Evolutionary conservation across 2,888 invertebrate genomes (phyloP).

Genomic region (Toxonevra muliebris): DNA sequence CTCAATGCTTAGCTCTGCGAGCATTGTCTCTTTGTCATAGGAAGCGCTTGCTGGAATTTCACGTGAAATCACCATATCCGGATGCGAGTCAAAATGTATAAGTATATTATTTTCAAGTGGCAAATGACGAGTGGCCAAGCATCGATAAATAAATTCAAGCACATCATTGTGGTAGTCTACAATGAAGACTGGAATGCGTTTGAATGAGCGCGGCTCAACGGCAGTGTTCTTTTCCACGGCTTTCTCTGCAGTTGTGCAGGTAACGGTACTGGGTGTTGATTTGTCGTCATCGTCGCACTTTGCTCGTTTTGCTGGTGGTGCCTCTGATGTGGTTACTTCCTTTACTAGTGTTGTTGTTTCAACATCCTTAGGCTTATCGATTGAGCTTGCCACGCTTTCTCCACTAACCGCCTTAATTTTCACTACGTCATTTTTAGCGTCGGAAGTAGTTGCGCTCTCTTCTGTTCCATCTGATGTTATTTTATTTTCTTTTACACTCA

Average conservation of each 20-base stretch:
- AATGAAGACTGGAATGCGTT: constrained; percentile 76
- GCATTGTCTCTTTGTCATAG: constrained; percentile 76
- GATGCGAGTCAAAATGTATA: constrained; percentile 92
- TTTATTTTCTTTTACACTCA: no score
- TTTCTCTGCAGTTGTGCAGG: neutral
- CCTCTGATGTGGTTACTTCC: neutral
- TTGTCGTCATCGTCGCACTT: constrained; percentile 2
- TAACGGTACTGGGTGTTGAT: neutral
- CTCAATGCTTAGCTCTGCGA: constrained; percentile 83
- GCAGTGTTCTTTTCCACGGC: constrained; percentile 10
- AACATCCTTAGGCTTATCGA: neutral
- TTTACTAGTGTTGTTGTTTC: neutral
- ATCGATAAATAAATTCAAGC: constrained; percentile 79
- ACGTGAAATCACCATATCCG: constrained; percentile 86
- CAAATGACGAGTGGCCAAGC: constrained; percentile 82
- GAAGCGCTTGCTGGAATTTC: constrained; percentile 79
- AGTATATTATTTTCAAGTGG: constrained; percentile 79
- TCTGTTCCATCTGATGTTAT: neutral
- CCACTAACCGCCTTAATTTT: constrained; percentile 2
- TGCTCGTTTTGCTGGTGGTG: constrained; percentile 15
- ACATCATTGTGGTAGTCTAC: constrained; percentile 85
- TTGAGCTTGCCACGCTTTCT: constrained; percentile 22
- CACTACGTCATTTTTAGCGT: no score
- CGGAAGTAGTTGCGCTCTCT: neutral
- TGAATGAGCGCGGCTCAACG: constrained; percentile 47